These are phyloP conservation scores for Lontra canadensis DNA, from an alignment of 2,113 vertebrate genomes.

Conservation along the genomic window DNA sequence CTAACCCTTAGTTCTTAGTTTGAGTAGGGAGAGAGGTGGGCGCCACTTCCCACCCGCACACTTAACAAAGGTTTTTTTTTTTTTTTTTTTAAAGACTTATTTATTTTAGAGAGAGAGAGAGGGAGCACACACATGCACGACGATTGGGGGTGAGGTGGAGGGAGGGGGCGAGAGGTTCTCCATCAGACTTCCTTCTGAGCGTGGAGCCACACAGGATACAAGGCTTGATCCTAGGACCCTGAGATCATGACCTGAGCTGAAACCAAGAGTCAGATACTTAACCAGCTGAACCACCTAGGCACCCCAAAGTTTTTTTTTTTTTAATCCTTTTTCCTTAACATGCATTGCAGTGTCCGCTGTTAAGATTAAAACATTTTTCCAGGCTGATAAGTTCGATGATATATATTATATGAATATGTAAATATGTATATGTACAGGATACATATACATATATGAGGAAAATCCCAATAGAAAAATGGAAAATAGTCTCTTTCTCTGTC, in stretches of 20 bases:
- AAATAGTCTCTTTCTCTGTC: not conserved
- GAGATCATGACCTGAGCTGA: not conserved
- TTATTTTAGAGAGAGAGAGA: not conserved
- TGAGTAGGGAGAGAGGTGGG: not conserved
- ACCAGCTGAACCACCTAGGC: not conserved
- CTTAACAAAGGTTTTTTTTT: not conserved
- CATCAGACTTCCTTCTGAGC: not conserved
- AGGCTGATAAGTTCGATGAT: not conserved
- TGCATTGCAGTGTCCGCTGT: not conserved
- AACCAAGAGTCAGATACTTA: not conserved
- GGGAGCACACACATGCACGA: not conserved
- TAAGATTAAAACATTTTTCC: not conserved
- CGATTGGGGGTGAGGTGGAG: not conserved
- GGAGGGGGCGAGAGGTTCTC: not conserved
- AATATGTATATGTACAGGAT: not conserved
- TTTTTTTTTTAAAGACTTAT: not conserved
- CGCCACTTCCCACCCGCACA: not conserved
- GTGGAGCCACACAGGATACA: not conserved
- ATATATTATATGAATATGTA: not conserved
- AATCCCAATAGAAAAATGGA: not conserved
- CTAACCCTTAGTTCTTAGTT: not conserved
- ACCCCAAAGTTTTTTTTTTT: not conserved
- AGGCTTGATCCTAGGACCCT: not conserved
- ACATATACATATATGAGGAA: not conserved
- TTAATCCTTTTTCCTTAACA: not conserved